These are phyloP conservation scores for Platysteira castanea DNA, from an alignment of 2,113 vertebrate species.

Conservation along the genomic window DNA sequence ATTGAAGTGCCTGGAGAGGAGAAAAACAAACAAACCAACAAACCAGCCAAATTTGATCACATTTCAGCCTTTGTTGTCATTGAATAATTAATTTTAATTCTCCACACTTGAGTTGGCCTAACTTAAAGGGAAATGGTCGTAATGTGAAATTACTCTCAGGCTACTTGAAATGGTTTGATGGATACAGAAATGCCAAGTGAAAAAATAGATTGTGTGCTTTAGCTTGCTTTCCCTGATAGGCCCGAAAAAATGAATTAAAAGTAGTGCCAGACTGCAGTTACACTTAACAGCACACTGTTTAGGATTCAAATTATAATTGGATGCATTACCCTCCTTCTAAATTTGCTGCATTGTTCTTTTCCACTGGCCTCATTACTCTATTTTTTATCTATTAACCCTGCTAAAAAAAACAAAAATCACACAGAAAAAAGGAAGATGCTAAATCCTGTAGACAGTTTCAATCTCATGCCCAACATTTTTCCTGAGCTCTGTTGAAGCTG, in stretches of 20 bases:
- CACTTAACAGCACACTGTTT: neutral
- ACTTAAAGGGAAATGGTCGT: neutral
- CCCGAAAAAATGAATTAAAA: neutral
- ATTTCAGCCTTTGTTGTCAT: neutral
- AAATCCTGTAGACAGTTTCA: neutral
- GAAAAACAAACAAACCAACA: neutral
- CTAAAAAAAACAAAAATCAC: neutral
- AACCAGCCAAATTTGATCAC: neutral
- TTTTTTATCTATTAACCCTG: neutral
- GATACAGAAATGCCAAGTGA: neutral
- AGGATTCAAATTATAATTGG: neutral
- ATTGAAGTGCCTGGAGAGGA: neutral
- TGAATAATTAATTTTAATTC: slow-evolving; percentile 12
- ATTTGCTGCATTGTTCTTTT: neutral
- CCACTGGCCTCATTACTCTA: neutral
- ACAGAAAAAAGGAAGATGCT: neutral
- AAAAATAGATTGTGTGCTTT: neutral
- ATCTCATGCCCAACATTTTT: neutral
- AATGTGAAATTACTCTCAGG: neutral
- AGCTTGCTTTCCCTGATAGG: neutral
- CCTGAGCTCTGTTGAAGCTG: neutral
- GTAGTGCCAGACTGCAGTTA: neutral
- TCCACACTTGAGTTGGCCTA: neutral
- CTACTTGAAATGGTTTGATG: neutral
- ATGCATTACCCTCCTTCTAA: neutral